phyloP scores from a whole-genome alignment of 2,888 invertebrate species.

The Drosophila birchii region DNA sequence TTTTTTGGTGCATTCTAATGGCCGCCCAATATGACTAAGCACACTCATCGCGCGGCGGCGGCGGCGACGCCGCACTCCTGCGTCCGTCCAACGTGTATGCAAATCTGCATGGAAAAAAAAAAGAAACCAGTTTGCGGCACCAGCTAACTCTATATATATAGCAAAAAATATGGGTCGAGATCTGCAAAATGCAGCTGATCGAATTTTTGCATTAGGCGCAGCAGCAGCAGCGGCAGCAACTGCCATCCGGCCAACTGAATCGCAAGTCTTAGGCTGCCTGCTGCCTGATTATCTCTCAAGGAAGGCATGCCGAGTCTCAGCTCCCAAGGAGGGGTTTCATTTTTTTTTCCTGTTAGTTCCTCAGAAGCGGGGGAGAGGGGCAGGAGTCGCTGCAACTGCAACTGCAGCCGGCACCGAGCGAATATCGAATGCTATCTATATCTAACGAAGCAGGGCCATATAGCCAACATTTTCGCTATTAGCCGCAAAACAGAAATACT shows the following conservation, averaged over 20 bases:
- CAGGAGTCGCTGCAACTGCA: constrained; percentile 38
- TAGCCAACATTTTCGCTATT: constrained; percentile 81
- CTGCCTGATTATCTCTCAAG: constrained; percentile 78
- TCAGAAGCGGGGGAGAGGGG: neutral
- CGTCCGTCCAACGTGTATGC: constrained; percentile 82
- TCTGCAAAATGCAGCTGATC: constrained; percentile 82
- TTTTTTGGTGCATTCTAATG: constrained; percentile 81
- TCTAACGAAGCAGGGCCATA: constrained; percentile 78
- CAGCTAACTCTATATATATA: constrained; percentile 57
- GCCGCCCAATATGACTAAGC: constrained; percentile 83
- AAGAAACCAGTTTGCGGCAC: constrained; percentile 74
- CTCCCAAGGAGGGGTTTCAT: constrained; percentile 20
- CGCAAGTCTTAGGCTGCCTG: constrained; percentile 55
- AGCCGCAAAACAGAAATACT: constrained; percentile 76
- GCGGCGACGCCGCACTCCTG: constrained; percentile 60
- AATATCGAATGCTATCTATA: constrained; percentile 79
- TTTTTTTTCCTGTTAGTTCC: neutral
- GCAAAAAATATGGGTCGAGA: constrained; percentile 83
- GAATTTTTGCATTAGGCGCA: constrained; percentile 83
- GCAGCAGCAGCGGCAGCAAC: constrained; percentile 58
- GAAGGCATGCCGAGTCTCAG: constrained; percentile 69
- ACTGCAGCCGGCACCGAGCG: constrained; percentile 69
- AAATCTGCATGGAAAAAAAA: constrained; percentile 60
- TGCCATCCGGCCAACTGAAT: constrained; percentile 72
- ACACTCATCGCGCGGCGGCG: constrained; percentile 70